These are phyloP conservation scores for Taphrorychus bicolor DNA, from an alignment of 2,888 invertebrate species.

Conservation along the genomic window DNA sequence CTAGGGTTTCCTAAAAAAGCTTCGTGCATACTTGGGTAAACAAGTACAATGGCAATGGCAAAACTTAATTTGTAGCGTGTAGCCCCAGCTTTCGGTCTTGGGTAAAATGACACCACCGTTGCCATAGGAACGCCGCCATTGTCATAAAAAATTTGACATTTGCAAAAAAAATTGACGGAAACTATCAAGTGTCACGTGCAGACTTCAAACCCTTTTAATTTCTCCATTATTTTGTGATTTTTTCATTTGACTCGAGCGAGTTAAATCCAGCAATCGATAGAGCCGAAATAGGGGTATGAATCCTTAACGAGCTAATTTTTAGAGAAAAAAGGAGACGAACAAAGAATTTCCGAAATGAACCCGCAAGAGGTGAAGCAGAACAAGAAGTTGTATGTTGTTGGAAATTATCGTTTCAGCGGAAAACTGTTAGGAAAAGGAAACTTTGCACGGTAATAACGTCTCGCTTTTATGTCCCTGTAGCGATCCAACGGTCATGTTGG, in stretches of 20 bases:
- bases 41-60: no score
- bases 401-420: conserved; percentile 76
- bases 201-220: neutral
- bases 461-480: conserved; percentile 11
- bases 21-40: no score
- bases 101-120: no score
- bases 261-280: neutral
- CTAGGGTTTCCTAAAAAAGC: no score
- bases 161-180: neutral
- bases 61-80: no score
- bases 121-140: no score
- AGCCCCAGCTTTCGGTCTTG: no score
- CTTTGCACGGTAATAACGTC: conserved; percentile 63
- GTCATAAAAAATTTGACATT: no score
- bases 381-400: conserved; percentile 66
- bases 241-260: neutral
- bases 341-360: conserved; percentile 45
- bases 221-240: neutral
- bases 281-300: conserved; percentile 13
- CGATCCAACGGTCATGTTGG: neutral
- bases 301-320: conserved; percentile 56
- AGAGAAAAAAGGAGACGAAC: conserved; percentile 69
- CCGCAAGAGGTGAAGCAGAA: conserved; percentile 46
- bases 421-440: conserved; percentile 76
- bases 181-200: neutral